Evolutionary conservation across 2,797 vertebrate species (phyloP), one percentile per base, ranked within the genome.

Genomic region (Brachymystax lenok): DNA sequence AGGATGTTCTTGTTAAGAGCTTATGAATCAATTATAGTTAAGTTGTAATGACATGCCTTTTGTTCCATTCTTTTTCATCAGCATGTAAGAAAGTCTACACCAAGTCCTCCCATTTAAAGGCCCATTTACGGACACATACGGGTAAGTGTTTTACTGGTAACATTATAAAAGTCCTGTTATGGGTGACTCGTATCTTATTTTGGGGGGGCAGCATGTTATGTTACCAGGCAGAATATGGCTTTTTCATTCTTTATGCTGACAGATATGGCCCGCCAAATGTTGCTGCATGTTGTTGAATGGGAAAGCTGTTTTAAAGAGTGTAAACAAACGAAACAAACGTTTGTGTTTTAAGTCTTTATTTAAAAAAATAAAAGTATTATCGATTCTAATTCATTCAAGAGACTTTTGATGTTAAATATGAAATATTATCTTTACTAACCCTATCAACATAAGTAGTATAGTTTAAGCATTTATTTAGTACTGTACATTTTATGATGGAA

Each of bases 31-130:
- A 67, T 56, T 17, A 56, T 30, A 16, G 14, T 33, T 30, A 67
- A 52, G 69, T 28, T 51, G 14, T 52, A 16, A 71, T n/a, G 33
- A 69, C 30, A 46, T 24, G 3, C 27, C 52, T 51, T 27, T 51
- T 30, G 19, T 71, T 82, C 52, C 80, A 76, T 76, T 86, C 40
- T 89, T 80, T 88, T 85, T 76, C 80, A 87, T 87, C 82, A 99
- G 98, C 97, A 69, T 99, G 98, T 91, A 96, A 95, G 75, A 99
- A 99, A 91, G 98, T 99, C 69, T 99, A 99, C 94, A 99, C 98
- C 80, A 99, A 99, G 93, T 99, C 97, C 50, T 99, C 98, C 81
- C 98, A 99, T 92, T 93, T 99, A 88, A 99, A 99, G 94, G 98
- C 97, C 27, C 98, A 99, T 92, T 94, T 97, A 87, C 96, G 98